Percentiles rank a stretch among this genome's conserved stretches.
These are phyloP conservation scores for Suricata suricatta DNA, from an alignment of 2,113 vertebrate genomes.

Conservation along the genomic window DNA sequence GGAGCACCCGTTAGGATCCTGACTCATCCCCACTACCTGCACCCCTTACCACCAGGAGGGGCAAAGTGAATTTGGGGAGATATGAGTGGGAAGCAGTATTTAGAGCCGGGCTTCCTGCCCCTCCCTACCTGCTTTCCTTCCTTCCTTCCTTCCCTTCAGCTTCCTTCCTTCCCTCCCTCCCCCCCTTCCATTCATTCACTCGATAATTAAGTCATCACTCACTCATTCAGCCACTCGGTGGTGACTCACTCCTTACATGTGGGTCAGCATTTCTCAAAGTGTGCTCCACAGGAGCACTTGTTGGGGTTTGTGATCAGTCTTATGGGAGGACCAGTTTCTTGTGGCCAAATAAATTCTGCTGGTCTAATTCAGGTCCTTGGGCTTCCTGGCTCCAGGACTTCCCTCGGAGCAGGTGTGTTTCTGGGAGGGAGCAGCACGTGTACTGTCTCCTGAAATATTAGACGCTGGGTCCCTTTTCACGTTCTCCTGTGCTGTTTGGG, in stretches of 20 bases:
- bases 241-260: neutral
- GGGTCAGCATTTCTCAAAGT: neutral
- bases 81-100: neutral
- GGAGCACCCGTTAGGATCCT: constrained; percentile 72
- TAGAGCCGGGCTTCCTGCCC: neutral
- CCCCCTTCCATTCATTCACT: neutral
- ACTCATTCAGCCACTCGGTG: neutral
- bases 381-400: neutral
- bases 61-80: neutral
- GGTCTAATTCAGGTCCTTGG: neutral
- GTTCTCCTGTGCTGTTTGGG: neutral
- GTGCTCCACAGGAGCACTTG: neutral
- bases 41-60: neutral
- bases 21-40: neutral
- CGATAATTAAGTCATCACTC: neutral
- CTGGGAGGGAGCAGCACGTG: neutral
- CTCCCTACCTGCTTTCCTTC: fast-evolving
- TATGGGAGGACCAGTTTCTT: neutral
- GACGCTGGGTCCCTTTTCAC: neutral
- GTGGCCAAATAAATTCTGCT: neutral
- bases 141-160: neutral
- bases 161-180: too few species aligned
- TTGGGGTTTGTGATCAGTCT: neutral
- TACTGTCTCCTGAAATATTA: neutral
- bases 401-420: neutral